Percentiles rank a stretch among this genome's conserved stretches.
phyloP scores from a whole-genome alignment of 2,113 vertebrate genomes.

The Sebastes fasciatus region DNA sequence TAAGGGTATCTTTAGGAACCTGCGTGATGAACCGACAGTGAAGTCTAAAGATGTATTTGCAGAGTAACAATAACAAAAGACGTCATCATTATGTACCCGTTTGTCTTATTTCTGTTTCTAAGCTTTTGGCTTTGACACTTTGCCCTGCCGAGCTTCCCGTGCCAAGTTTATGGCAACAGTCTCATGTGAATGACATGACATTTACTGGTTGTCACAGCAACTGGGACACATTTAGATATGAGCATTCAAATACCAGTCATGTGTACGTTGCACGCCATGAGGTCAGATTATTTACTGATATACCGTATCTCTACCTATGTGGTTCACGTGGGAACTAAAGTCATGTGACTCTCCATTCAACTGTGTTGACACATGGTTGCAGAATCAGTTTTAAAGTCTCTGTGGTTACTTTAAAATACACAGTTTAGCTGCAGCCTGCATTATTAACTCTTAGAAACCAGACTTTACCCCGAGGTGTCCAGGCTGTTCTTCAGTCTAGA shows the following conservation, averaged over 20 bases:
- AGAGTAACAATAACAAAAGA: neutral
- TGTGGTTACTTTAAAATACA: neutral
- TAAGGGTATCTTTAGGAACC: neutral
- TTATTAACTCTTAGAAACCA: neutral
- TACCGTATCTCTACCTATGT: neutral
- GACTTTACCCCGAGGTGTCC: constrained; percentile 14
- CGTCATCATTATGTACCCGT: neutral
- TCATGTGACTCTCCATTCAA: neutral
- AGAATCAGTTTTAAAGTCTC: neutral
- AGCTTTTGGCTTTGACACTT: neutral
- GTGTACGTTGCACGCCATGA: constrained; percentile 27
- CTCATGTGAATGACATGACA: constrained; percentile 8
- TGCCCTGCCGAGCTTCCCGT: neutral
- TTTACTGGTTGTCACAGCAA: constrained; percentile 32
- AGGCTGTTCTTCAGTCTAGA: constrained; percentile 2
- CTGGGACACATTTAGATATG: constrained; percentile 30
- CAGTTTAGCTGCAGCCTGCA: neutral
- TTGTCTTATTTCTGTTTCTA: neutral
- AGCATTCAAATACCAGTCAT: constrained; percentile 10
- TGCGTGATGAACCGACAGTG: neutral
- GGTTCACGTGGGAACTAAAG: neutral
- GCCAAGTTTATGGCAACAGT: constrained; percentile 10
- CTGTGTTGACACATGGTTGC: neutral
- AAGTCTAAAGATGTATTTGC: neutral
- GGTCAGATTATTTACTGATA: constrained; percentile 17